Evolutionary conservation across 2,797 vertebrate genomes (phyloP), one percentile per base, ranked within the genome.

Genomic region (Onychomys arenicola): DNA sequence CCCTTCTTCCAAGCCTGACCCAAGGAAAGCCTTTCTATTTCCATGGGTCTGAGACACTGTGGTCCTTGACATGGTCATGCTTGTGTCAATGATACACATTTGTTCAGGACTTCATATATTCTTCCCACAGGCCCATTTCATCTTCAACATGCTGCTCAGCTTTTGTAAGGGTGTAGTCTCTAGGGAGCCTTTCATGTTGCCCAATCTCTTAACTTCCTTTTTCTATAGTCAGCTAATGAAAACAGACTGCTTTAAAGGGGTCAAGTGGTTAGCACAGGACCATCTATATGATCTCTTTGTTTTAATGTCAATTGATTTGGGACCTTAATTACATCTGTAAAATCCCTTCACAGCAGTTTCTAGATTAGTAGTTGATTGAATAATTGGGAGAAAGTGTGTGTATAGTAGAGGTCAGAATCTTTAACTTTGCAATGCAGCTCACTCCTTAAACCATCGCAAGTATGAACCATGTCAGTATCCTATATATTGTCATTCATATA

Each of bases 271-370:
- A 55, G 43, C 29, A 61, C 13, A 93, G 57, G 29, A 10, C 40
- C 69, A 86, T 29, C 52, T 13, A 82, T 52, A 40, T 75, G 75
- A 91, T 63, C n/a, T 57, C 55, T 46, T 69, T 89, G 14, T 71
- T 85, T 95, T 65, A 94, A 91, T 59, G 49, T 89, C 80, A 52
- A 37, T 95, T 87, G 90, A 91, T 71, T 84, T 90, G 80, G n/a
- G 73, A 87, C 43, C 52, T 92, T 92, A 91, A 92, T 95, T 91
- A 84, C 12, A 75, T 55, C 32, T 83, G 77, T 5, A 89, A 81
- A 94, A 89, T 61, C 43, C 37, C 43, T 76, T 91, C 57, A 59
- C 11, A 61, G 37, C 43, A 49, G 16, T 92, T 29, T n/a, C 80
- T 82, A 85, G 73, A 61, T 93, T 69, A 69, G 49, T 46, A 16